These are phyloP conservation scores for Phrynocephalus versicolor DNA, from an alignment of 2,113 vertebrate species.

Conservation along the genomic window DNA sequence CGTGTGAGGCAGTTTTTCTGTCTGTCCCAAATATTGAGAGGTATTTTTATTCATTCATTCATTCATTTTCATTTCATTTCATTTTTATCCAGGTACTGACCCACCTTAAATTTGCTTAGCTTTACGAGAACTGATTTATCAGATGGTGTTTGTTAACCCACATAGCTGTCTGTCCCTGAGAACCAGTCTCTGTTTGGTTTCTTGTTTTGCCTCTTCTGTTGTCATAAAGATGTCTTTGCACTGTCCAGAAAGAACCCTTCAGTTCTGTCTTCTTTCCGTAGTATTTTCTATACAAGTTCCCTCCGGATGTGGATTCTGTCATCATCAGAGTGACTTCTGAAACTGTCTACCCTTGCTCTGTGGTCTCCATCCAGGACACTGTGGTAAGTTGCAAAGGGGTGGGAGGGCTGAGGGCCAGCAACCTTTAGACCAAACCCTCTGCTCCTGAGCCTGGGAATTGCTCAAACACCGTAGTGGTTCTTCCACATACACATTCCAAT, in stretches of 20 bases:
- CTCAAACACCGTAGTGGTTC: too few relatives aligned
- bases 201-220: too few relatives aligned
- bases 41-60: not conserved
- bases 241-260: not conserved
- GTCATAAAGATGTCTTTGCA: not conserved
- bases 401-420: not conserved
- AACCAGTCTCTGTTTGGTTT: not conserved
- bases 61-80: too few relatives aligned
- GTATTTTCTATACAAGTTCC: conserved; percentile 84
- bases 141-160: not conserved
- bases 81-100: not conserved
- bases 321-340: conserved; percentile 78
- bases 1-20: not conserved
- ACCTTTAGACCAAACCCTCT: too few relatives aligned
- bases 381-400: conserved; percentile 71
- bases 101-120: not conserved
- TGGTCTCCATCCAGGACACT: conserved; percentile 82
- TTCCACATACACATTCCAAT: too few relatives aligned
- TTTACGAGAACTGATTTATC: not conserved
- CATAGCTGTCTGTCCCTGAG: not conserved
- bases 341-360: conserved; percentile 75
- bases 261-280: conserved; percentile 61
- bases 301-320: conserved; percentile 77
- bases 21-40: not conserved
- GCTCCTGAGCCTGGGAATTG: too few relatives aligned